These are phyloP conservation scores for Epinephelus lanceolatus DNA, from an alignment of 2,113 vertebrate genomes.

Conservation along the genomic window DNA sequence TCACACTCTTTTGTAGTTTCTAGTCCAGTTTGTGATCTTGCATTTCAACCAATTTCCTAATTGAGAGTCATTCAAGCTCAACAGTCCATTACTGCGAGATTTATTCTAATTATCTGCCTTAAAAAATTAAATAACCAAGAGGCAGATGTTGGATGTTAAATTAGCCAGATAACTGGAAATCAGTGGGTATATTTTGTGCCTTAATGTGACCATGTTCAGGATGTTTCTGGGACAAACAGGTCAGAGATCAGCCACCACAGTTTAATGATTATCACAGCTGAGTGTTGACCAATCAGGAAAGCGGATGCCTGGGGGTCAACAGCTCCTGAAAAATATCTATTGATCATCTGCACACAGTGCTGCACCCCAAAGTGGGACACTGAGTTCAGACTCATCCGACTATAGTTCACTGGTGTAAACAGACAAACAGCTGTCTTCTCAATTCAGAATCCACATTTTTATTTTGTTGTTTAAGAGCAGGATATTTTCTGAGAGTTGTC, in stretches of 20 bases:
- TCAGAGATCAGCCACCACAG: slow-evolving; percentile 51
- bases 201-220: neutral
- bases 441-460: neutral
- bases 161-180: neutral
- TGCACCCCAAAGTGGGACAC: slow-evolving; percentile 47
- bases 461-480: neutral
- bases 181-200: neutral
- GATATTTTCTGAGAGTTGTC: slow-evolving; percentile 8
- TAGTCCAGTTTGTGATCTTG: neutral
- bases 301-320: slow-evolving; percentile 56
- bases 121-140: neutral
- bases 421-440: neutral
- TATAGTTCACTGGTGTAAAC: neutral
- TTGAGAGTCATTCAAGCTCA: neutral
- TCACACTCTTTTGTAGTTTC: neutral
- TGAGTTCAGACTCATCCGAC: slow-evolving; percentile 9
- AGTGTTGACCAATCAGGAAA: slow-evolving; percentile 55
- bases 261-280: slow-evolving; percentile 77
- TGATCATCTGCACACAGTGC: slow-evolving; percentile 53
- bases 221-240: slow-evolving; percentile 46
- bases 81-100: neutral
- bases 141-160: neutral
- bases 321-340: slow-evolving; percentile 69
- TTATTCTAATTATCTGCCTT: neutral
- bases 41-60: neutral